Base-by-base conservation (phyloP, 2,113 vertebrate genomes). In the Eolophus roseicapilla region DNA sequence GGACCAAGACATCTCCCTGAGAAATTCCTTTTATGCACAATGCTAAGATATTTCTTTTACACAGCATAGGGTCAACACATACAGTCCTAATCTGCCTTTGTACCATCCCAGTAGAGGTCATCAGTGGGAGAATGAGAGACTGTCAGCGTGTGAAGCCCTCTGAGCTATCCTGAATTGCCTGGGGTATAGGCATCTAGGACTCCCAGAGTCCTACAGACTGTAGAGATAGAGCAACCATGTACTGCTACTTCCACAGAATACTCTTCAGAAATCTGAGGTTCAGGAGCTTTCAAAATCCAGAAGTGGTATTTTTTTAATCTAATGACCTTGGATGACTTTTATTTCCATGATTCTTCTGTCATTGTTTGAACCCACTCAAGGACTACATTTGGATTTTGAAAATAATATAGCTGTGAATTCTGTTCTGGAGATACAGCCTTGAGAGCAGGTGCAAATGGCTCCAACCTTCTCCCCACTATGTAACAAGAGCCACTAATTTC, bases 111-210 rank as follows among this genome's bases (percentile, higher is more conserved):
- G 28, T 18, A 68, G 60, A 74, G 6, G 4, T 18, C 11, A 41
- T 60, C 59, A 49, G 10, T 41, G 17, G 33, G 17, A 65, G 10
- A 11, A 17, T 11, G 23, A 44, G 31, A 63, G 27, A 43, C 14
- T 41, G 10, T 12, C 0, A 1, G 11, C 2, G 2, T 33, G 29
- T 24, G 35, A 85, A 77, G 9, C 17, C 29, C 6, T 35, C 24
- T 67, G 49, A 63, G 37, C 23, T 41, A 46, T 5, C 13, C 4
- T 74, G 28, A 19, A 18, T 33, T 50, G 17, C 7, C 37, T 63
- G 7, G 14, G 6, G 7, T 88, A 19, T 69, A 52, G 11, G 8
- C 37, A 70, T 28, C 10, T 37, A 37, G 2, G 5, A 63, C 13
- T 43, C 9, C 2, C 11, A 13, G 21, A 25, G 5, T n/a, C 12